phyloP scores from a whole-genome alignment of 2,888 invertebrate genomes.

The Danaus chrysippus region DNA sequence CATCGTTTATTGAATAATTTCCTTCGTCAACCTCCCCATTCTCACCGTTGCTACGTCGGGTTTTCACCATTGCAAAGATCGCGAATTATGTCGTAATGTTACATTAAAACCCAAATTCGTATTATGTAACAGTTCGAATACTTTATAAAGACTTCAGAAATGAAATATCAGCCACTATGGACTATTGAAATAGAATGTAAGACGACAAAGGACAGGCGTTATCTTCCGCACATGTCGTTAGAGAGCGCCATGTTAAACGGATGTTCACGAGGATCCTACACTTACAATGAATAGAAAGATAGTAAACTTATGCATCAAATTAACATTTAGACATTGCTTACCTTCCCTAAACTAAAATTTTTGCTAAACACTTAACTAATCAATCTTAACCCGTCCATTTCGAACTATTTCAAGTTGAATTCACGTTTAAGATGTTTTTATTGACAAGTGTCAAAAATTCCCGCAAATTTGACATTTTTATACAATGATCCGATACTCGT shows the following conservation, averaged over 20 bases:
- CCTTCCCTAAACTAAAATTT: conserved; percentile 36
- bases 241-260: conserved; percentile 70
- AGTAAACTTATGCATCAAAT: conserved; percentile 26
- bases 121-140: conserved; percentile 55
- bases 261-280: conserved; percentile 36
- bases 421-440: conserved; percentile 64
- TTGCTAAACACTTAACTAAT: conserved; percentile 32
- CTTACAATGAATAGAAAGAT: conserved; percentile 32
- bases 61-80: conserved; percentile 74
- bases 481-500: conserved; percentile 11
- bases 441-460: conserved; percentile 74
- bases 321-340: conserved; percentile 35
- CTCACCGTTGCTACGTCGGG: conserved; percentile 77
- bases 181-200: conserved; percentile 52
- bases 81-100: conserved; percentile 50
- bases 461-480: conserved; percentile 63
- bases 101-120: conserved; percentile 53
- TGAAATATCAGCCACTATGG: conserved; percentile 41
- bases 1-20: conserved; percentile 70
- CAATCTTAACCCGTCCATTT: conserved; percentile 58
- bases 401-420: conserved; percentile 44
- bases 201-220: conserved; percentile 66
- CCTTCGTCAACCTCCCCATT: conserved; percentile 74
- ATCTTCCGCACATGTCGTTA: conserved; percentile 72
- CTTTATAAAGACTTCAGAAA: conserved; percentile 49